Conservation (phyloP, 2,113 vertebrate species). For the Tetraodon nigroviridis region DNA sequence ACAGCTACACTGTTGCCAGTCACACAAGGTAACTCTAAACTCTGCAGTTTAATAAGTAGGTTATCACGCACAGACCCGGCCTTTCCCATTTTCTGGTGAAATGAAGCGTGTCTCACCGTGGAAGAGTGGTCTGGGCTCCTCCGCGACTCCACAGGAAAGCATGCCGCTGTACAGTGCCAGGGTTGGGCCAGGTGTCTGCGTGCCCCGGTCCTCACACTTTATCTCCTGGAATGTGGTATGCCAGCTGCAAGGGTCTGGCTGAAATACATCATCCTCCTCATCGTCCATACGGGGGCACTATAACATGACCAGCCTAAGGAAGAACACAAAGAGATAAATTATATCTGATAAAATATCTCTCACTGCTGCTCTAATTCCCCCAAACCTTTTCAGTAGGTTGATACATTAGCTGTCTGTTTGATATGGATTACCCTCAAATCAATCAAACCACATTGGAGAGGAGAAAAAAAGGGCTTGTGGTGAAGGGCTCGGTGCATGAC, state of each 20-base stretch:
- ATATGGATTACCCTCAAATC: conserved; percentile 52
- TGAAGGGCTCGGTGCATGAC: conserved; percentile 46
- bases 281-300: conserved; percentile 74
- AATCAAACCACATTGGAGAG: conserved; percentile 53
- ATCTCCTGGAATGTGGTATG: conserved; percentile 66
- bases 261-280: conserved; percentile 78
- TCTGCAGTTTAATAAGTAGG: conserved; percentile 51
- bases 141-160: conserved; percentile 71
- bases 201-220: conserved; percentile 72
- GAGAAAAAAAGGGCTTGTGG: conserved; percentile 28
- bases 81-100: conserved; percentile 37
- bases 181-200: conserved; percentile 70
- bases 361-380: conserved; percentile 21
- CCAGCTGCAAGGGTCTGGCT: conserved; percentile 60
- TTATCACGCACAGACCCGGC: conserved; percentile 28
- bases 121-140: conserved; percentile 75
- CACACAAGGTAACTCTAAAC: conserved; percentile 33
- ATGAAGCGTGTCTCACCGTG: conserved; percentile 64
- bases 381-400: conserved; percentile 37
- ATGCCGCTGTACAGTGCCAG: conserved; percentile 65
- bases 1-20: conserved; percentile 24
- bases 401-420: conserved; percentile 50
- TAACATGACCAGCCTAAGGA: conserved; percentile 48
- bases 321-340: neutral
- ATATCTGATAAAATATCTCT: conserved; percentile 4